phyloP scores from a whole-genome alignment of 2,113 vertebrate species.

The Melozone crissalis region DNA sequence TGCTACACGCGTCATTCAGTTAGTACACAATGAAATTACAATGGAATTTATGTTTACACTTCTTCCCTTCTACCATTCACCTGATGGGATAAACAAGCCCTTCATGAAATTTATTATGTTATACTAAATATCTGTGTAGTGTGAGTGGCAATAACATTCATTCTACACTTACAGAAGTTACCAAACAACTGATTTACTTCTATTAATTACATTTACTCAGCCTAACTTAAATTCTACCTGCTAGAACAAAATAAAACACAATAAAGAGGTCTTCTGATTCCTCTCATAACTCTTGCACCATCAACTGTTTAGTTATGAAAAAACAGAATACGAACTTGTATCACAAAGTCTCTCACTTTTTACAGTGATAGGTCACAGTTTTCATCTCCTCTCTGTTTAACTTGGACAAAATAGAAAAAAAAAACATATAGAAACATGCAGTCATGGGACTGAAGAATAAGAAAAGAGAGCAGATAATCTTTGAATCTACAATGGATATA shows the following conservation, averaged over 20 bases:
- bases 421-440: neutral
- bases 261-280: neutral
- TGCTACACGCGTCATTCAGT: neutral
- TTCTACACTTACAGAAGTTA: neutral
- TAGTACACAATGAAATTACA: neutral
- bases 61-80: neutral
- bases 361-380: fast-evolving
- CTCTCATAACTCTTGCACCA: neutral
- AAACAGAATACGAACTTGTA: neutral
- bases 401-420: neutral
- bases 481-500: neutral
- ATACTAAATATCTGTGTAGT: neutral
- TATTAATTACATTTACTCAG: neutral
- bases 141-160: neutral
- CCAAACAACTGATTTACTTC: neutral
- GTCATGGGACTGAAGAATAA: neutral
- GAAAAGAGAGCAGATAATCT: neutral
- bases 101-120: neutral
- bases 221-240: neutral
- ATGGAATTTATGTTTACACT: neutral
- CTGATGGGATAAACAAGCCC: neutral
- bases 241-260: neutral
- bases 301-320: neutral
- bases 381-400: neutral
- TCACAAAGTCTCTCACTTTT: neutral